Conservation (phyloP, 1,140 invertebrate genomes). For the Papilio dardanus region DNA sequence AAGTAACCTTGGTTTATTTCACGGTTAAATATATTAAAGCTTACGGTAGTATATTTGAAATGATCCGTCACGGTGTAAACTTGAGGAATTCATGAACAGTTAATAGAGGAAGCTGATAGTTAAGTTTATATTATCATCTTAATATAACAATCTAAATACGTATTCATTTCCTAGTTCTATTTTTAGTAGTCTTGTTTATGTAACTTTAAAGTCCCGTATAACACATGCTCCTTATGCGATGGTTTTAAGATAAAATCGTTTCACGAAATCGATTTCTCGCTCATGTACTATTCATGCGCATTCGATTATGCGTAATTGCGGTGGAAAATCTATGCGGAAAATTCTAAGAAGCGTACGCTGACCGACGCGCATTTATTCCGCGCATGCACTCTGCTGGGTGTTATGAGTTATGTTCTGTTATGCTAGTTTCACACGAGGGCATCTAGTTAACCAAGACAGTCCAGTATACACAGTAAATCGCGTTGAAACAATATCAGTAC, state of each 20-base stretch:
- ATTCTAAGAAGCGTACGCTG: constrained; percentile 24
- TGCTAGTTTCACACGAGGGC: not conserved
- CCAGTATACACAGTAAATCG: no score
- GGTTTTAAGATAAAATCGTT: constrained; percentile 33
- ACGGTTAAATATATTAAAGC: not conserved
- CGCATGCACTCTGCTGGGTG: not conserved
- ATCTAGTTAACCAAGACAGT: no score
- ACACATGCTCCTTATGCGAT: not conserved
- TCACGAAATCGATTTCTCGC: constrained; percentile 38
- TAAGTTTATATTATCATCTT: not conserved
- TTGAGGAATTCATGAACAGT: not conserved
- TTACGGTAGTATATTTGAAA: constrained; percentile 7
- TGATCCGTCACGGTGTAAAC: not conserved
- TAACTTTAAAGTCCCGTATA: constrained; percentile 17
- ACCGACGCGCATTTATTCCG: constrained; percentile 2
- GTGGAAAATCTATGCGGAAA: constrained; percentile 38
- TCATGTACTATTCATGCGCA: constrained; percentile 38
- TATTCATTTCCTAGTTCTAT: not conserved
- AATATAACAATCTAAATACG: not conserved
- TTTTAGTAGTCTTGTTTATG: not conserved
- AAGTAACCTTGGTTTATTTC: constrained; percentile 20
- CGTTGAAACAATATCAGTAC: not conserved
- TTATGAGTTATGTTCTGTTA: constrained; percentile 31
- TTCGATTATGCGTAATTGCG: constrained; percentile 36
- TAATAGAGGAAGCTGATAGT: not conserved